Evolutionary conservation across 2,888 invertebrate species (phyloP).

Genomic region (Strigamia crassipes): DNA sequence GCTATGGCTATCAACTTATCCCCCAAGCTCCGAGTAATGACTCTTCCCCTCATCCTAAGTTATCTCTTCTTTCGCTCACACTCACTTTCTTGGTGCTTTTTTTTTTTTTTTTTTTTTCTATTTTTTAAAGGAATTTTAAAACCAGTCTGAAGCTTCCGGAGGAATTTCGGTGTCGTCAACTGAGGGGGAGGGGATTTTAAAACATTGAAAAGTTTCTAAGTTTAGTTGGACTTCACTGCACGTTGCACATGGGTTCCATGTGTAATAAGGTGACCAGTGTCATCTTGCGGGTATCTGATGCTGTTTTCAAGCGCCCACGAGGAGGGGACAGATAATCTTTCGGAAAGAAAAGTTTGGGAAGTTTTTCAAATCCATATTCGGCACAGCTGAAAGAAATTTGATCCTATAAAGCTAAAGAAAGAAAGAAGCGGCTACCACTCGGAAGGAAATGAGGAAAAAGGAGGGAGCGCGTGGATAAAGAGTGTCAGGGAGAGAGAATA

Average conservation of each 20-base stretch:
- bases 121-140: not conserved
- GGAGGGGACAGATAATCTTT: not conserved
- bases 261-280: conserved; percentile 4
- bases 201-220: not conserved
- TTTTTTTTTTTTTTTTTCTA: not conserved
- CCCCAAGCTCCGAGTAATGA: conserved; percentile 17
- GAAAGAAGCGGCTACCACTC: not conserved
- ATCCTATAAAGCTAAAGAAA: not conserved
- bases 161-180: conserved; percentile 1
- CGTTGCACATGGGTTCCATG: not conserved
- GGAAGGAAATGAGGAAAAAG: not conserved
- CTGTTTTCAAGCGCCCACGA: not conserved
- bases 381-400: conserved; percentile 16
- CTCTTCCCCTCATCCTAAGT: conserved; percentile 4
- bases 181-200: not conserved
- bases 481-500: too few species aligned
- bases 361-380: conserved; percentile 23
- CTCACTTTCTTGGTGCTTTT: not conserved
- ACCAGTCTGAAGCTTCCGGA: not conserved
- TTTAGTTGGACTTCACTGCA: not conserved
- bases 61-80: not conserved
- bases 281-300: conserved; percentile 17
- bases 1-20: conserved; percentile 44
- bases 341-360: not conserved
- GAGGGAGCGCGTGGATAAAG: not conserved